A percentile compares a stretch with the other conserved stretches of the same genome.
phyloP scores from a whole-genome alignment of 2,113 vertebrate genomes.

The Gallinago undulata region DNA sequence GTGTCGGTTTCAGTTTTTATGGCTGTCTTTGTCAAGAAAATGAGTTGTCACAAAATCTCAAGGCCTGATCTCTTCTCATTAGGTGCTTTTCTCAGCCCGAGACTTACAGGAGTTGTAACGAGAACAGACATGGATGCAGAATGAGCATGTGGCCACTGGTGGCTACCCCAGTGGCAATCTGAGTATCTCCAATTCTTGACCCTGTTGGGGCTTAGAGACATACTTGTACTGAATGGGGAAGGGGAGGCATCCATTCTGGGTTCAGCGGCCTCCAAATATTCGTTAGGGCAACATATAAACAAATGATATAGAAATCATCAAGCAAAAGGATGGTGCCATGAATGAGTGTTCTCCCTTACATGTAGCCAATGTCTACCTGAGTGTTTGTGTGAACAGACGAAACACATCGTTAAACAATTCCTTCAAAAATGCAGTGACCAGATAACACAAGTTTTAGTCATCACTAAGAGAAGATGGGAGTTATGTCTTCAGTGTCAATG shows the following conservation, averaged over 20 bases:
- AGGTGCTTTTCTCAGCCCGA: background rate
- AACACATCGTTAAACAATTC: background rate
- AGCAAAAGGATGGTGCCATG: background rate
- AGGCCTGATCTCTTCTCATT: constrained; percentile 17
- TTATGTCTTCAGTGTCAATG: background rate
- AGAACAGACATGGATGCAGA: background rate
- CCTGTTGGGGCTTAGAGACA: background rate
- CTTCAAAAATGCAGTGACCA: background rate
- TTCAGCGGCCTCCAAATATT: background rate
- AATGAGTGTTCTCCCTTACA: background rate
- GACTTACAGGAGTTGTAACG: background rate
- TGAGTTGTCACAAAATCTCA: constrained; percentile 19
- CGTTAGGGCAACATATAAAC: background rate
- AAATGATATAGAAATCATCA: background rate
- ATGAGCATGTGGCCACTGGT: background rate
- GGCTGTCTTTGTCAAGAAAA: constrained; percentile 49
- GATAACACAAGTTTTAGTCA: background rate
- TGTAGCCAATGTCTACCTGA: background rate
- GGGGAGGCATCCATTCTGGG: background rate
- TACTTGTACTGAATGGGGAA: background rate
- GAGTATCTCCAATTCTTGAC: background rate
- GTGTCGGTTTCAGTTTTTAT: background rate
- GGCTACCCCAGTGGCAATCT: background rate
- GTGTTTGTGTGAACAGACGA: background rate
- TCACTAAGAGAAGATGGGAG: background rate